Percentiles rank a stretch among this genome's conserved stretches.
These are phyloP conservation scores for Amphiprion percula DNA, from an alignment of 2,113 vertebrate species.

Conservation along the genomic window DNA sequence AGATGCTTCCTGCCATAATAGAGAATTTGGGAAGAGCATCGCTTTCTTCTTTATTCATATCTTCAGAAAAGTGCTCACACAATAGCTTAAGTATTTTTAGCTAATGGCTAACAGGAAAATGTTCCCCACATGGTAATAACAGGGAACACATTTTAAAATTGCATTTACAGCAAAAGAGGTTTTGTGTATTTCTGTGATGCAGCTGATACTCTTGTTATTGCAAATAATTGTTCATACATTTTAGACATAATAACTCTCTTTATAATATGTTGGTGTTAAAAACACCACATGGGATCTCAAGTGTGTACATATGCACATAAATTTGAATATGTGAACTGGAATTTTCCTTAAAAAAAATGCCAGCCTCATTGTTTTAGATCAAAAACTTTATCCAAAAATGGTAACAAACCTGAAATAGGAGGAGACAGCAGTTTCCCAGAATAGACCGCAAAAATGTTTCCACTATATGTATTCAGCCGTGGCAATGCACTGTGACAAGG, in stretches of 20 bases:
- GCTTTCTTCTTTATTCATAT: constrained; percentile 51
- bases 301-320: constrained; percentile 17
- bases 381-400: constrained; percentile 42
- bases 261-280: constrained; percentile 33
- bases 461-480: constrained; percentile 56
- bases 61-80: constrained; percentile 45
- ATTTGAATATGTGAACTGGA: not conserved
- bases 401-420: constrained; percentile 57
- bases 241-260: constrained; percentile 14
- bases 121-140: not conserved
- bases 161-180: constrained; percentile 3
- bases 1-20: constrained; percentile 54
- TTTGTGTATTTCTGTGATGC: not conserved
- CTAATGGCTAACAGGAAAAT: constrained; percentile 19
- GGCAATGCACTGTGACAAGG: constrained; percentile 68
- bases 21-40: constrained; percentile 23
- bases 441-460: constrained; percentile 60
- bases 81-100: constrained; percentile 13
- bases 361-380: constrained; percentile 14
- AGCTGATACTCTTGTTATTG: constrained; percentile 2
- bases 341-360: constrained; percentile 27
- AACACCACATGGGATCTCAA: not conserved
- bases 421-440: constrained; percentile 68
- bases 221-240: constrained; percentile 1
- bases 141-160: constrained; percentile 30